phyloP scores from a whole-genome alignment of 2,888 invertebrate species.

The Hypomecis punctinalis region DNA sequence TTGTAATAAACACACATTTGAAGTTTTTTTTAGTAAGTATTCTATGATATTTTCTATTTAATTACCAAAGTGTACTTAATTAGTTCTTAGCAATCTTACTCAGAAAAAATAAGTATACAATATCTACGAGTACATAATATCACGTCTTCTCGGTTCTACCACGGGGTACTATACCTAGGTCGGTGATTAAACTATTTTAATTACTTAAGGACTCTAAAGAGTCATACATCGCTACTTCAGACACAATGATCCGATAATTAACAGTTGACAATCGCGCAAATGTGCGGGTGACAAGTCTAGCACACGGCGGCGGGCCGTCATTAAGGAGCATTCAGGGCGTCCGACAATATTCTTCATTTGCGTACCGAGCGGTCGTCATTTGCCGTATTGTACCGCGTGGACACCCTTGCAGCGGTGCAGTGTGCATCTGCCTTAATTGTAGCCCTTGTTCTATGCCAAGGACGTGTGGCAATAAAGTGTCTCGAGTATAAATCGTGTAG shows the following conservation, averaged over 20 bases:
- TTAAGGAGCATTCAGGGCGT: slow-evolving; percentile 82
- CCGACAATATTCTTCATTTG: slow-evolving; percentile 85
- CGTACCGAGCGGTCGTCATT: slow-evolving; percentile 79
- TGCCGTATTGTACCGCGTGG: slow-evolving; percentile 75
- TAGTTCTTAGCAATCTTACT: too few species aligned
- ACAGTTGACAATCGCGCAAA: slow-evolving; percentile 75
- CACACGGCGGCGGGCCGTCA: slow-evolving; percentile 68
- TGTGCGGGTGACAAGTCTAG: slow-evolving; percentile 68
- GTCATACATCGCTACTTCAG: neutral
- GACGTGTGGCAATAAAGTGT: slow-evolving; percentile 33
- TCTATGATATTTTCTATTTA: too few species aligned
- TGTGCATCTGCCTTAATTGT: slow-evolving; percentile 78
- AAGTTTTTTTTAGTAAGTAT: too few species aligned
- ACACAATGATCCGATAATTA: slow-evolving; percentile 73
- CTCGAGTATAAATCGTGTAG: slow-evolving; percentile 30
- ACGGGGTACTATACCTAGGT: too few species aligned
- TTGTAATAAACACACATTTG: too few species aligned
- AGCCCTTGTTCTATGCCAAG: slow-evolving; percentile 69
- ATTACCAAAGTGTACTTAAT: too few species aligned
- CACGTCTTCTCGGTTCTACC: too few species aligned
- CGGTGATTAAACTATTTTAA: too few species aligned
- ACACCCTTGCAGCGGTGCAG: slow-evolving; percentile 72
- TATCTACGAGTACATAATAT: too few species aligned
- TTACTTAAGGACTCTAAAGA: too few species aligned
- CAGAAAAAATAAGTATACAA: too few species aligned